Base-by-base conservation (phyloP, 2,888 invertebrate species). In the Lepas anatifera region DNA sequence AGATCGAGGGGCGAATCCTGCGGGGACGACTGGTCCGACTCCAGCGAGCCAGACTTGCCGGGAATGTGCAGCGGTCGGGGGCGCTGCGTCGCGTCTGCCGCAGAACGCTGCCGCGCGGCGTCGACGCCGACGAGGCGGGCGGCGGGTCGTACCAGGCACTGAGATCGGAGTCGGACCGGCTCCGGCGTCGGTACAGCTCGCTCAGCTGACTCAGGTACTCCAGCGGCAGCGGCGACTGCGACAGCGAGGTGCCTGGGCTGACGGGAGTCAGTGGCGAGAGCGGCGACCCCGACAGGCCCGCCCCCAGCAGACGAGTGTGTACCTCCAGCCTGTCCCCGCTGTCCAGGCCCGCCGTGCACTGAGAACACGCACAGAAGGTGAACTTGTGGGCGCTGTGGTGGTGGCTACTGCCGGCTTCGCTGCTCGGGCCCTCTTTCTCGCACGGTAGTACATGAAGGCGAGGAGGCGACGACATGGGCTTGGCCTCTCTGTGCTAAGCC, bases 1-100 rank as follows among this genome's bases (percentile, higher is more conserved):
- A 94, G 83, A 80, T 95, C 94, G 71, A 95, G 81, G 0, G 94
- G 94, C 6, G 86, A 88, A 73, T 93, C 92, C 77, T 92, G 92
- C 25, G 87, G 87, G 68, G 87, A 79, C 52, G 81, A 79, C 39
- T 78, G 77, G 70, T 83, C 82, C 37, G 84, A 83, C 74, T 85
- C 85, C 37, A 84, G 75, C 16, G 83, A 84, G 10, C 83, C 82
- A 50, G 72, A 72, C 68, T 80, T 75, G 80, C 80, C 75, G 75
- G 76, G 72, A 18, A 58, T 58, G 58, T 29, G 27, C 16, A 58
- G 58, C 32, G 58, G 58, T 32, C 32, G 32, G 3, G 58, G 32
- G 58, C 58, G 58, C 13, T 29, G 52, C 29, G 29, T 0, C 58
- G 58, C 25, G 32, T 22, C 75, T 81, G 70, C 22, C 72, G 70